A percentile compares a stretch with the other conserved stretches of the same genome.
Evolutionary conservation across 2,888 invertebrate genomes (phyloP).

Genomic region (Ormyrus thymus): DNA sequence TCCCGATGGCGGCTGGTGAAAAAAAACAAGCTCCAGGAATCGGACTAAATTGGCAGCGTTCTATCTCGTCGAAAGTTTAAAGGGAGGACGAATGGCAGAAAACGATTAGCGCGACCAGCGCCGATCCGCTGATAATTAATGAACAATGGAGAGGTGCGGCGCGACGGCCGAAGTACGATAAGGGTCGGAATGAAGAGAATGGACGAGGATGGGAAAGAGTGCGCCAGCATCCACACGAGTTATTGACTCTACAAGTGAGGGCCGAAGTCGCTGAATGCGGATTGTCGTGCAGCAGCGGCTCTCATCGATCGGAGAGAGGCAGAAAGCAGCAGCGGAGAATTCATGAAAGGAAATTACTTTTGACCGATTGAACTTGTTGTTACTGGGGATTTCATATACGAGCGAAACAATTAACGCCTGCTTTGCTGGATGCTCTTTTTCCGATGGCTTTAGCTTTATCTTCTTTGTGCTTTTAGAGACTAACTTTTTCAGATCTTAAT

Average conservation of each 20-base stretch:
- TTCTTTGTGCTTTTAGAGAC: no score
- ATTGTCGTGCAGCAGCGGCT: neutral
- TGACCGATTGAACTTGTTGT: conserved; percentile 39
- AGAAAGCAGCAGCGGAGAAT: neutral
- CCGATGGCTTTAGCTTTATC: neutral
- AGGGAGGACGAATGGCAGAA: neutral
- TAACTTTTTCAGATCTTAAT: no score
- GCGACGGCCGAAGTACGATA: neutral
- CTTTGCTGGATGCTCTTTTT: neutral
- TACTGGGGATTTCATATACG: conserved; percentile 12
- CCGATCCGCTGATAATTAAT: conserved; percentile 36
- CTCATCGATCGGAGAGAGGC: conserved; percentile 16
- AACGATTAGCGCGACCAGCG: conserved; percentile 15
- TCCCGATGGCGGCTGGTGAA: no score
- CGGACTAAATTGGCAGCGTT: conserved; percentile 20
- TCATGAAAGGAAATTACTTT: conserved; percentile 41
- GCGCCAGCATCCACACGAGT: conserved; percentile 6
- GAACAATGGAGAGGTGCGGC: conserved; percentile 5
- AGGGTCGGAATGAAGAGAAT: neutral
- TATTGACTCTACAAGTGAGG: conserved; percentile 49
- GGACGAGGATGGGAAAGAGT: conserved; percentile 8
- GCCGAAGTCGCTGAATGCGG: conserved; percentile 6
- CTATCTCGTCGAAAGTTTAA: conserved; percentile 15
- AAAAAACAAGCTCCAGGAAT: neutral
- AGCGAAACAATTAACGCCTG: conserved; percentile 29